Percentiles rank a stretch among this genome's conserved stretches.
phyloP scores from a whole-genome alignment of 1,140 invertebrate genomes.

The Scaptomyza hsui region DNA sequence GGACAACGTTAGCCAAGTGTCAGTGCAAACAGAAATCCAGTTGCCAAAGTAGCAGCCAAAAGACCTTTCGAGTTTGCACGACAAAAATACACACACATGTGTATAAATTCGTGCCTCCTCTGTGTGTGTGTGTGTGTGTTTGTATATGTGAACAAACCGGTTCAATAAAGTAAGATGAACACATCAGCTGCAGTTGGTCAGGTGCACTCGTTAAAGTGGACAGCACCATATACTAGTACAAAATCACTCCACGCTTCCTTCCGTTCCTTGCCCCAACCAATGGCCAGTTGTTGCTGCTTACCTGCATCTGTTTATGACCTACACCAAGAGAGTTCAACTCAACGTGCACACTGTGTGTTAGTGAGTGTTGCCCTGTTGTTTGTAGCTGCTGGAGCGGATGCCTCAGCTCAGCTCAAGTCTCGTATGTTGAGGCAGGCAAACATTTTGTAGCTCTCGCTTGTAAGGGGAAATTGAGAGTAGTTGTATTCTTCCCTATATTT shows the following conservation, averaged over 20 bases:
- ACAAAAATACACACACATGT: conserved; percentile 56
- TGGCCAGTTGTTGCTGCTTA: conserved; percentile 26
- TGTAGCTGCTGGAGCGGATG: conserved; percentile 33
- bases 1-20: conserved; percentile 16
- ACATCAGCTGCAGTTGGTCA: conserved; percentile 76
- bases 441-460: neutral
- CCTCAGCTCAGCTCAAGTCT: conserved; percentile 17
- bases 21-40: conserved; percentile 33
- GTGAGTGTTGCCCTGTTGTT: neutral
- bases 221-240: conserved; percentile 40
- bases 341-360: neutral
- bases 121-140: neutral
- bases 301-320: conserved; percentile 77
- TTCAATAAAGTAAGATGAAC: conserved; percentile 54
- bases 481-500: neutral
- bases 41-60: conserved; percentile 53
- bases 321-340: conserved; percentile 72
- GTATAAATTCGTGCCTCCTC: neutral
- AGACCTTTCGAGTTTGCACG: conserved; percentile 64
- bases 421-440: neutral
- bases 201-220: conserved; percentile 67
- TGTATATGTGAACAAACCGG: conserved; percentile 15
- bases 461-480: conserved; percentile 18
- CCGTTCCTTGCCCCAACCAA: too few relatives aligned
- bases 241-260: neutral